phyloP scores from a whole-genome alignment of 2,797 vertebrate genomes.

The Synanceia verrucosa region DNA sequence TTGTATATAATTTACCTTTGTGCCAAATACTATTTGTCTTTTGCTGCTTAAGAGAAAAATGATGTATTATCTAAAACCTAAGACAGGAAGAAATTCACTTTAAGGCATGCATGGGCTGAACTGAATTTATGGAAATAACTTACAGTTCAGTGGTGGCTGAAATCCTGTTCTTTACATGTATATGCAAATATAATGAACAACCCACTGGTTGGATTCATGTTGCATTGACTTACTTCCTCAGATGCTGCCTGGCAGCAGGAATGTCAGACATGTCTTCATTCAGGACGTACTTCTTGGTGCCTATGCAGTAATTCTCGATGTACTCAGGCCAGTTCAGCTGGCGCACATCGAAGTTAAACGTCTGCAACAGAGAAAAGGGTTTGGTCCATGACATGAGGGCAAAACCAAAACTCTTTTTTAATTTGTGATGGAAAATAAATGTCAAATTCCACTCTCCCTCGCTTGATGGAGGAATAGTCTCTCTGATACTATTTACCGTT shows the following conservation, averaged over 20 bases:
- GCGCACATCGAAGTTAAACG: conserved; percentile 95
- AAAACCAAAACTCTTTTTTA: not conserved
- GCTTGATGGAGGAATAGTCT: conserved; percentile 39
- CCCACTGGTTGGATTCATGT: not conserved
- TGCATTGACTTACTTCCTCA: conserved; percentile 87
- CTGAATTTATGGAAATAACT: not conserved
- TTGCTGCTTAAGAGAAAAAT: not conserved
- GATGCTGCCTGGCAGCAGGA: conserved; percentile 91
- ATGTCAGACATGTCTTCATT: conserved; percentile 97
- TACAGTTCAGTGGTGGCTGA: not conserved
- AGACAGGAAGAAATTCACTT: too few relatives aligned
- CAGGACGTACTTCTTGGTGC: conserved; percentile 95
- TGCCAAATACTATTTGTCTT: not conserved
- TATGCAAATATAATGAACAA: not conserved
- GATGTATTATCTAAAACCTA: not conserved
- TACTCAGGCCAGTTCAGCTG: conserved; percentile 97
- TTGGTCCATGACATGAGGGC: not conserved
- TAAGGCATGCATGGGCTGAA: too few relatives aligned
- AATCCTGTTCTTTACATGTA: not conserved
- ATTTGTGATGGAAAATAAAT: not conserved
- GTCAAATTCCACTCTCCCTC: conserved; percentile 3
- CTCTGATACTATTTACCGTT: not conserved
- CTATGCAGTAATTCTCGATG: conserved; percentile 94
- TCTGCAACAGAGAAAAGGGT: conserved; percentile 76
- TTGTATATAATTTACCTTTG: not conserved